Evolutionary conservation across 2,113 vertebrate species (phyloP).

Genomic region (Pogonocichla stellata): DNA sequence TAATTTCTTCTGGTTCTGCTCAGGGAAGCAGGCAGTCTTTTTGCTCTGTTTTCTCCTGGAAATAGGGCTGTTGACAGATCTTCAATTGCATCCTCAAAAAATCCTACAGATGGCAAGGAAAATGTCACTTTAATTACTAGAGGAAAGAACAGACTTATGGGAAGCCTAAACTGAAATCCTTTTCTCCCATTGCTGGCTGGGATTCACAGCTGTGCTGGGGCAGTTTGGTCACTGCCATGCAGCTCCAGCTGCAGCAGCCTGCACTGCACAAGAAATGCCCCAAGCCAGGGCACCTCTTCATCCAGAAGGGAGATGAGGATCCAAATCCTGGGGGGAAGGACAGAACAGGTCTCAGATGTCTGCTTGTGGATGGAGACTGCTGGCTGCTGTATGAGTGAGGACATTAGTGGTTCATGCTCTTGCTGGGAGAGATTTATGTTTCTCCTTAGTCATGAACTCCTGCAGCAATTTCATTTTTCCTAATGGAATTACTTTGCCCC

Average conservation of each 20-base stretch:
- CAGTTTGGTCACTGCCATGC: fast-evolving
- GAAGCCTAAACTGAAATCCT: background rate
- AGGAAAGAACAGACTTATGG: background rate
- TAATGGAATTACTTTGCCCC: background rate
- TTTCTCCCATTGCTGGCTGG: background rate
- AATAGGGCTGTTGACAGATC: conserved; percentile 22
- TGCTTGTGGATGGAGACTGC: background rate
- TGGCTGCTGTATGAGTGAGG: background rate
- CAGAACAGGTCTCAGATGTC: fast-evolving
- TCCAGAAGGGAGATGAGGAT: background rate
- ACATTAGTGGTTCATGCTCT: fast-evolving
- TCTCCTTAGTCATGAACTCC: background rate
- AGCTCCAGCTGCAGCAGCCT: background rate
- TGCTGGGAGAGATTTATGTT: background rate
- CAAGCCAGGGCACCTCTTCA: background rate
- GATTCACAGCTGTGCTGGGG: background rate
- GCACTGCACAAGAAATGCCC: background rate
- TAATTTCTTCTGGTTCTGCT: background rate
- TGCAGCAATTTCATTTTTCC: background rate
- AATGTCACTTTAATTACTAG: conserved; percentile 53
- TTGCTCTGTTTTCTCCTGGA: conserved; percentile 6
- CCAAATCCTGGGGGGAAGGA: fast-evolving
- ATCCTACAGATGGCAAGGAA: conserved; percentile 47
- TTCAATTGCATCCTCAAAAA: conserved; percentile 3
- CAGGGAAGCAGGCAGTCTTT: background rate